Conservation (phyloP, 1,140 invertebrate genomes). For the Ceratina australensis region DNA sequence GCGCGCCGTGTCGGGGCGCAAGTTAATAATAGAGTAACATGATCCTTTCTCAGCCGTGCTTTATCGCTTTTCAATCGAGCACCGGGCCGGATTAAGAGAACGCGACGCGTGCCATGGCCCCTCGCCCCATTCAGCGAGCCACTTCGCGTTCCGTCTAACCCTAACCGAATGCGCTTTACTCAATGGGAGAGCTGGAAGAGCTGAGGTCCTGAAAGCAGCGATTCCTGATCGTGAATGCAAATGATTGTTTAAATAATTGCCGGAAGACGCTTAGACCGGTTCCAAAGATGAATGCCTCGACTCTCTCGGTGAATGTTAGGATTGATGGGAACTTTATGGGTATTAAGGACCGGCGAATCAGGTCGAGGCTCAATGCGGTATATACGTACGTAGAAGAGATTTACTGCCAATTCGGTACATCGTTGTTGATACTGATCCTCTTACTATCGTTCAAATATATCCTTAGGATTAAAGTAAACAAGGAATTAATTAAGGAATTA, state of each 20-base stretch:
- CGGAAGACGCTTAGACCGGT: too few relatives aligned
- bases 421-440: too few relatives aligned
- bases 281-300: too few relatives aligned
- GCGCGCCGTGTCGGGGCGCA: background rate
- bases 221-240: background rate
- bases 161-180: background rate
- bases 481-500: too few relatives aligned
- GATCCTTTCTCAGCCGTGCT: conserved; percentile 1
- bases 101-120: background rate
- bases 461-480: too few relatives aligned
- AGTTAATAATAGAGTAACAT: conserved; percentile 4
- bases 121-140: background rate
- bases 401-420: too few relatives aligned
- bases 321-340: too few relatives aligned
- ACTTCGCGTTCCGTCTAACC: background rate
- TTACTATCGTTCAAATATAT: too few relatives aligned
- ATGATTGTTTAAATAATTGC: background rate
- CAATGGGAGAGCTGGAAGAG: background rate
- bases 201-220: background rate
- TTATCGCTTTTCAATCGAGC: background rate
- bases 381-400: too few relatives aligned
- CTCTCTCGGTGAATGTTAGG: too few relatives aligned
- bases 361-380: too few relatives aligned
- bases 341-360: too few relatives aligned
- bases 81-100: background rate